Evolutionary conservation across 23 tunicate genomes (phyloP), one percentile per base, ranked within the genome.

Genomic region (Ascidia mentula): DNA sequence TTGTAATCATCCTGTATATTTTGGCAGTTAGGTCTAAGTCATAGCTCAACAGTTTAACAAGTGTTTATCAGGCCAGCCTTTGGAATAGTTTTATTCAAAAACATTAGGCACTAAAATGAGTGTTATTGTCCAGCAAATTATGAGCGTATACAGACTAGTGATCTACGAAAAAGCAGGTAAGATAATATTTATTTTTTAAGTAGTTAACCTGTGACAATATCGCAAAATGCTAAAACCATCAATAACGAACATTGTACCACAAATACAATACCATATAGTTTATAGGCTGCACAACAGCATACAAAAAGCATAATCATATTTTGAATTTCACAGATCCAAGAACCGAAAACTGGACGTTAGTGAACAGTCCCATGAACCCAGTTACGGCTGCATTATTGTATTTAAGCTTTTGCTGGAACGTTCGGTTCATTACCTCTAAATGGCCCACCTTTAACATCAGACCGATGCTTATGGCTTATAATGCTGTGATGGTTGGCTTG

Each of bases 331-430:
- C 13, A 89, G 95, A 89, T 89, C 59, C 85, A 38, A 59, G 95
- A 46, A 89, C 95, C 31, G 80, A 37, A 18, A 87, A 40, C 22
- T 89, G 88, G 88, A 85, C 77, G 28, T 40, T 89, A 20, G 88
- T 79, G 0, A n/a, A 84, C 75, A 83, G 88, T 60, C 95, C 95
- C 4, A 79, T 85, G 88, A 59, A 73, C 18, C 95, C 95, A 0
- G 73, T 84, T 37, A 36, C 40, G 45, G 69, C 73, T 13, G 81
- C 38, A 34, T 6, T 46, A 31, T 34, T 79, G 20, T 89, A 89
- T 60, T 34, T 74, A 6, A 45, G 74, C 37, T 40, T 89, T 20
- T 77, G 88, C 35, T 32, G 38, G 31, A 83, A 89, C 40, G 85
- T 75, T 18, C 73, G 85, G 0, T 13, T 13, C 22, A 28, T 83